Evolutionary conservation across 2,888 invertebrate species (phyloP).

Genomic region (Meta bourneti): DNA sequence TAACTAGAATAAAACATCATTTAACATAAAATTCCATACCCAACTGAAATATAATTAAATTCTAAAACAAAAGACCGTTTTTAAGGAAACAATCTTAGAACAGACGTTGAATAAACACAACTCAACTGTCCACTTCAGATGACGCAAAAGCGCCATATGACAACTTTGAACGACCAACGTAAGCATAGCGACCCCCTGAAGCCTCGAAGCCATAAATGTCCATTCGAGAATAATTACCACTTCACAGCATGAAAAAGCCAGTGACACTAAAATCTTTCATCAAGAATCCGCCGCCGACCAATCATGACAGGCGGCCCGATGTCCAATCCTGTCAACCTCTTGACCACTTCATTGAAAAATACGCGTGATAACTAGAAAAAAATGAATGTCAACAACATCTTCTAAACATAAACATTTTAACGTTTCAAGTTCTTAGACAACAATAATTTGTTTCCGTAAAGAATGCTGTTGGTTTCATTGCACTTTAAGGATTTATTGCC

Average conservation of each 20-base stretch:
- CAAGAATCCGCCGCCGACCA: slow-evolving; percentile 56
- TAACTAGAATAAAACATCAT: too few species aligned
- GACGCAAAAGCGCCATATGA: slow-evolving; percentile 3
- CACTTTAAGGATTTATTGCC: slow-evolving; percentile 74
- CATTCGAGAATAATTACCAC: slow-evolving; percentile 65
- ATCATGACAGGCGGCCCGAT: slow-evolving; percentile 40
- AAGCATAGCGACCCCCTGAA: background rate
- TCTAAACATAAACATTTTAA: slow-evolving; percentile 74
- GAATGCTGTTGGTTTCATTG: slow-evolving; percentile 74
- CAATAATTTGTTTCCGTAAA: slow-evolving; percentile 75
- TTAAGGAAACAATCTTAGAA: too few species aligned
- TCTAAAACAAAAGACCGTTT: too few species aligned
- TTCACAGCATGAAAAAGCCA: slow-evolving; percentile 34
- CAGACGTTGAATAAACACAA: background rate
- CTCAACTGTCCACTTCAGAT: background rate
- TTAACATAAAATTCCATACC: too few species aligned
- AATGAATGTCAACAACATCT: slow-evolving; percentile 71
- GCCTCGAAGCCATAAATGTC: slow-evolving; percentile 62
- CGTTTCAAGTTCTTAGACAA: slow-evolving; percentile 63
- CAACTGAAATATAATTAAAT: too few species aligned
- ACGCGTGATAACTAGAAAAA: background rate
- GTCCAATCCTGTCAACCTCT: slow-evolving; percentile 49
- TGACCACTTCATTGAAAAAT: slow-evolving; percentile 49
- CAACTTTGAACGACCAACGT: background rate
- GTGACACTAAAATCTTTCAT: slow-evolving; percentile 49